phyloP scores from a whole-genome alignment of 2,888 invertebrate genomes.

The Dicycla oo region DNA sequence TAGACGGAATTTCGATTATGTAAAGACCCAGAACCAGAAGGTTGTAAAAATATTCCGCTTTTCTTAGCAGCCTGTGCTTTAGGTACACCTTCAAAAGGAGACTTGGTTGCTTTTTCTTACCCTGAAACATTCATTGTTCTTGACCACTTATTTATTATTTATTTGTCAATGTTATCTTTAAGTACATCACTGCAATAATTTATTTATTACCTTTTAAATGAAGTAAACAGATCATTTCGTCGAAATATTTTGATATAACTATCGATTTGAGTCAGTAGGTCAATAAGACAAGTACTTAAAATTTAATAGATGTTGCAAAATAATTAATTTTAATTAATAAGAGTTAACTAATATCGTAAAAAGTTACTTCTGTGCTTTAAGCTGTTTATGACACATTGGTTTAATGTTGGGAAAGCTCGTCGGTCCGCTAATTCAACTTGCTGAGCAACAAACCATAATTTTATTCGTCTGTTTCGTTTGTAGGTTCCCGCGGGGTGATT shows the following conservation, averaged over 20 bases:
- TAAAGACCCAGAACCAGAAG: not conserved
- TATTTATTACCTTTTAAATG: constrained; percentile 29
- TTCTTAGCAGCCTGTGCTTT: too few relatives aligned
- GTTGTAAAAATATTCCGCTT: not conserved
- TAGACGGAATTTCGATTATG: not conserved
- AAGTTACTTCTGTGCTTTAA: constrained; percentile 24
- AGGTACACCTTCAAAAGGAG: constrained; percentile 11
- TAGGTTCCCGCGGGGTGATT: not conserved
- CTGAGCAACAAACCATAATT: not conserved
- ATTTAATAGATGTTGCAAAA: constrained; percentile 56
- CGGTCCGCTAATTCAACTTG: not conserved
- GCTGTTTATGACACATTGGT: constrained; percentile 13
- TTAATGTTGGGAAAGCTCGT: not conserved
- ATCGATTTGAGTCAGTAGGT: constrained; percentile 59
- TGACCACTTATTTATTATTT: constrained; percentile 38
- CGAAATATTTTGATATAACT: constrained; percentile 5
- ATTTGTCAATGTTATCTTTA: constrained; percentile 26
- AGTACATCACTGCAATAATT: constrained; percentile 24
- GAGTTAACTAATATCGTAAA: constrained; percentile 50
- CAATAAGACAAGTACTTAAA: constrained; percentile 57
- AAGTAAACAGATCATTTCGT: constrained; percentile 23
- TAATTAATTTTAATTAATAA: constrained; percentile 53
- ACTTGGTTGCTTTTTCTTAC: not conserved
- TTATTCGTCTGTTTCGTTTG: too few relatives aligned
- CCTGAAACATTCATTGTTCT: constrained; percentile 23